Percentiles rank a stretch among this genome's conserved stretches.
Evolutionary conservation across 2,888 invertebrate genomes (phyloP).

Genomic region (Drosophila kambysellisi): DNA sequence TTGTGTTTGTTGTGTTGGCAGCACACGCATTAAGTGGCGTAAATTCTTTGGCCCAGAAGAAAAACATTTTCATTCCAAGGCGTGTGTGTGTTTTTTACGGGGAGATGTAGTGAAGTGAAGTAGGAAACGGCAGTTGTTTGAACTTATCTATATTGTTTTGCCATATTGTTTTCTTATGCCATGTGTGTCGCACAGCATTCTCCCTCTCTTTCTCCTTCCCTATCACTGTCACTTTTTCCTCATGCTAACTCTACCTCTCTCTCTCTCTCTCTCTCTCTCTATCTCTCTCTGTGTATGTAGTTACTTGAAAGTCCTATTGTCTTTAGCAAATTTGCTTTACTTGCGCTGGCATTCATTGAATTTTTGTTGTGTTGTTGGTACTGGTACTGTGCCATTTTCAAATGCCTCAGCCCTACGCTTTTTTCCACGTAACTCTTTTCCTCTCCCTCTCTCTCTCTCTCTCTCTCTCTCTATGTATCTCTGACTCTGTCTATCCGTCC

Average conservation of each 20-base stretch:
- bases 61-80: constrained; percentile 79
- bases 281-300: constrained; percentile 31
- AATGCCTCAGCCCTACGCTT: constrained; percentile 59
- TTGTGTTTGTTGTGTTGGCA: constrained; percentile 23
- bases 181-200: constrained; percentile 65
- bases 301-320: constrained; percentile 69
- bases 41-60: constrained; percentile 68
- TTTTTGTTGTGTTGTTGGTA: constrained; percentile 46
- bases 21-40: constrained; percentile 60
- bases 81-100: constrained; percentile 32
- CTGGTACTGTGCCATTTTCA: constrained; percentile 59
- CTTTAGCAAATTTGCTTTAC: constrained; percentile 79
- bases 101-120: constrained; percentile 2
- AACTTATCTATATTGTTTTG: constrained; percentile 82
- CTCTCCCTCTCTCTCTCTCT: neutral
- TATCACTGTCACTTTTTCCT: neutral
- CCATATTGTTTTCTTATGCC: constrained; percentile 81
- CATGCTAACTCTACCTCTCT: neutral
- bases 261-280: constrained; percentile 3
- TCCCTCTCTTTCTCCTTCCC: constrained; percentile 8
- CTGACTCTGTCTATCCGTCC: constrained; percentile 10
- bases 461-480: neutral
- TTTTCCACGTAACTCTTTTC: constrained; percentile 1
- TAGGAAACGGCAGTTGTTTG: constrained; percentile 70
- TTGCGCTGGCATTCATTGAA: constrained; percentile 74